These are phyloP conservation scores for Austrolebias charrua DNA, from an alignment of 2,797 vertebrate genomes.

Conservation along the genomic window DNA sequence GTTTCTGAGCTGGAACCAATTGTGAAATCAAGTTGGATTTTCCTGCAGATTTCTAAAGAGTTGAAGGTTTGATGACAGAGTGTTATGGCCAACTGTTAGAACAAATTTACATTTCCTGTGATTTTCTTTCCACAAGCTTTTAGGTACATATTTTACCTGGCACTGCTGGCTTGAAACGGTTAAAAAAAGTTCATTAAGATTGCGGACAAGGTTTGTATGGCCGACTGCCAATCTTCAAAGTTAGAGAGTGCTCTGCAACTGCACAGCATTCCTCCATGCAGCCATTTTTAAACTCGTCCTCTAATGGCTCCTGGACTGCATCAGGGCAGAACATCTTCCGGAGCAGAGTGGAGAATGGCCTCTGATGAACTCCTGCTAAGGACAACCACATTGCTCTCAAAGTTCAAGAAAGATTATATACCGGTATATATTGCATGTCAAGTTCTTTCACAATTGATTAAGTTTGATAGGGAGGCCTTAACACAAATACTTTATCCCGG, in stretches of 20 bases:
- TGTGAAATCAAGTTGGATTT: conserved; percentile 40
- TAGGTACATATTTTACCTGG: conserved; percentile 17
- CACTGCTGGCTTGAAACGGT: not conserved
- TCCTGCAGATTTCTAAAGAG: conserved; percentile 9
- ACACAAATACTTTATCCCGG: conserved; percentile 1
- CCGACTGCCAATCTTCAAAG: conserved; percentile 50
- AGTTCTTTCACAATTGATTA: conserved; percentile 2
- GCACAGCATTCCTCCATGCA: no score
- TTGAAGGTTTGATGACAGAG: conserved; percentile 12
- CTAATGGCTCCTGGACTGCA: conserved; percentile 78
- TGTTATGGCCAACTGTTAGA: conserved; percentile 12
- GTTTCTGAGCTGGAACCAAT: conserved; percentile 43
- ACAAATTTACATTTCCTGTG: conserved; percentile 36
- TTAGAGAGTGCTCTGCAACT: not conserved
- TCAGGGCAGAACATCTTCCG: conserved; percentile 46
- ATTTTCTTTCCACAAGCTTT: conserved; percentile 25
- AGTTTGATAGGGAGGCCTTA: conserved; percentile 1
- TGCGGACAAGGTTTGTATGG: conserved; percentile 18
- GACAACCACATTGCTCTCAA: conserved; percentile 48
- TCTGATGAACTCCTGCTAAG: conserved; percentile 31
- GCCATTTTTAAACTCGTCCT: not conserved
- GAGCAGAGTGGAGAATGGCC: not conserved
- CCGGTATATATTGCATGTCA: not conserved
- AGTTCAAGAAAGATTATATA: conserved; percentile 10
- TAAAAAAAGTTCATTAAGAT: conserved; percentile 40